Evolutionary conservation across 2,797 vertebrate species (phyloP), one percentile per base, ranked within the genome.

Genomic region (Phataginus tetradactyla): DNA sequence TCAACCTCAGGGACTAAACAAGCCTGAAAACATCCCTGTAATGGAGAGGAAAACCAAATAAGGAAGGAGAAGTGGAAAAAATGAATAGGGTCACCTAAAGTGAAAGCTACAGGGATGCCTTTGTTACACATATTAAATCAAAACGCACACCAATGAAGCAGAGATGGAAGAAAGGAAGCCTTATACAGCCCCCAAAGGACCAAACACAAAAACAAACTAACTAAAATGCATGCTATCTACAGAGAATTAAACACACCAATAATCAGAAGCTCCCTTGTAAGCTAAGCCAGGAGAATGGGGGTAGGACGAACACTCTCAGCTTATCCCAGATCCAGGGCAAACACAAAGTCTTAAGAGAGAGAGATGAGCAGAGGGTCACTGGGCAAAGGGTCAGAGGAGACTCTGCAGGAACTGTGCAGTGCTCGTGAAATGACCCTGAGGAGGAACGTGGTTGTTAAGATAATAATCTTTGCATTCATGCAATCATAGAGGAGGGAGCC

Each of bases 391-490:
- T 32, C 90, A 90, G 94, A 88, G 68, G 49, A 71, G 80, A 86
- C 49, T 13, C 34, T 1, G 7, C 17, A 53, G 92, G 78, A 90
- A 90, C 71, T 14, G 37, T 6, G 6, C 25, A 49, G 66, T 27
- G 45, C 23, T 96, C 68, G 42, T 10, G 94, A 91, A 91, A 95
- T 91, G 91, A 94, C 93, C 91, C 53, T 11, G 89, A 87, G 63
- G 97, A 97, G 77, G 96, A 98, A 79, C 12, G 42, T 25, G 84
- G 86, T 96, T 29, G 0, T 91, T 96, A 90, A 95, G 95, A 86
- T 92, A 87, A 96, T 0, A 4, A 94, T 81, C 75, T 34, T n/a
- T 63, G 29, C 90, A 34, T 68, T 86, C 7, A 3, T 11, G 77
- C 66, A 91, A 72, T 71, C 55, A n/a, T 81, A 34, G 95, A 57